Evolutionary conservation across 2,888 invertebrate genomes (phyloP).

Genomic region (Alsophila aescularia): DNA sequence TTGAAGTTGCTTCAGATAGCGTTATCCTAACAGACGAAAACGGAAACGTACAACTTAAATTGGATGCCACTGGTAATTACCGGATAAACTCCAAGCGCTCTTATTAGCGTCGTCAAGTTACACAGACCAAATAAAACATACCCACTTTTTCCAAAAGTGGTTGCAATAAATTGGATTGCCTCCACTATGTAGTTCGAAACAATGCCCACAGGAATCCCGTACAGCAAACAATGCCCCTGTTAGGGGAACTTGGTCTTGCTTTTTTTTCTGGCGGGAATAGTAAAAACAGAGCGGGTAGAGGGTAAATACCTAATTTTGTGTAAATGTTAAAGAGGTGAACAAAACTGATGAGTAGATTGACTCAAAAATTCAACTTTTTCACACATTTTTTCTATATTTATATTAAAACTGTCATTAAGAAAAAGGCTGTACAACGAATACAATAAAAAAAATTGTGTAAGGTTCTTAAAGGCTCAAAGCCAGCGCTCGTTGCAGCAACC

Average conservation of each 20-base stretch:
- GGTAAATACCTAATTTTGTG: too few species aligned
- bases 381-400: too few species aligned
- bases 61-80: constrained; percentile 20
- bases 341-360: too few species aligned
- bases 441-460: too few species aligned
- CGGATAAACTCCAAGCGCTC: constrained; percentile 1
- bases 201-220: constrained; percentile 29
- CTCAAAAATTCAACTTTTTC: too few species aligned
- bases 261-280: background rate
- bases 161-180: constrained; percentile 44
- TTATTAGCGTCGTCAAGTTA: background rate
- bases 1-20: constrained; percentile 10
- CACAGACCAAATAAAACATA: background rate
- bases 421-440: too few species aligned
- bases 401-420: too few species aligned
- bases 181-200: constrained; percentile 29
- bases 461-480: too few species aligned
- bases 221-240: constrained; percentile 11
- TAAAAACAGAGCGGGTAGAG: too few species aligned
- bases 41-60: constrained; percentile 12
- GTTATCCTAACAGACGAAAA: constrained; percentile 12
- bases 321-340: too few species aligned
- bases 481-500: too few species aligned
- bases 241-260: background rate
- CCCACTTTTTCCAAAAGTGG: constrained; percentile 34